A percentile compares a stretch with the other conserved stretches of the same genome.
Conservation (phyloP, 2,888 invertebrate genomes). For the Nebria salina region DNA sequence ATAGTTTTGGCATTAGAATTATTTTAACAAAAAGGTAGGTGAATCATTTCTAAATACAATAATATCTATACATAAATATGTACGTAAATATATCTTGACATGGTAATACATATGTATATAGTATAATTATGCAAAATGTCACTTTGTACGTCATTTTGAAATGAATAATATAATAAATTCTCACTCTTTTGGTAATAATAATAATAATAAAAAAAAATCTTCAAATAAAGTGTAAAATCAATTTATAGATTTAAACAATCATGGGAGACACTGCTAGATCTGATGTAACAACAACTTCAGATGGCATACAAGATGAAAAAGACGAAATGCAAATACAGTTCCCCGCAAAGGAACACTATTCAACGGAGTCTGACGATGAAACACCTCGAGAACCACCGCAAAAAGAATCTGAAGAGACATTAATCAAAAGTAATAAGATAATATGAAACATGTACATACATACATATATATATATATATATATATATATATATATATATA, state of each 20-base stretch:
- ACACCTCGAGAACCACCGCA: neutral
- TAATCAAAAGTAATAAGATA: neutral
- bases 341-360: neutral
- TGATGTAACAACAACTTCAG: neutral
- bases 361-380: neutral
- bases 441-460: too few species aligned
- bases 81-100: neutral
- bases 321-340: neutral
- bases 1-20: neutral
- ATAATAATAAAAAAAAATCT: too few species aligned
- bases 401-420: neutral
- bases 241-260: neutral
- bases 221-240: neutral
- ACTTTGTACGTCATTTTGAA: neutral
- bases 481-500: too few species aligned
- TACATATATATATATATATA: too few species aligned
- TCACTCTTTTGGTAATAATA: too few species aligned
- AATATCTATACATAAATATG: neutral
- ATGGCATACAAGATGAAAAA: neutral
- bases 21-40: neutral
- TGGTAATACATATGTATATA: neutral
- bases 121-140: neutral
- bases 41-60: neutral
- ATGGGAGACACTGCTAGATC: neutral
- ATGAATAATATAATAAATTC: too few species aligned